phyloP scores from a whole-genome alignment of 2,888 invertebrate species.

The Cephonodes hylas region DNA sequence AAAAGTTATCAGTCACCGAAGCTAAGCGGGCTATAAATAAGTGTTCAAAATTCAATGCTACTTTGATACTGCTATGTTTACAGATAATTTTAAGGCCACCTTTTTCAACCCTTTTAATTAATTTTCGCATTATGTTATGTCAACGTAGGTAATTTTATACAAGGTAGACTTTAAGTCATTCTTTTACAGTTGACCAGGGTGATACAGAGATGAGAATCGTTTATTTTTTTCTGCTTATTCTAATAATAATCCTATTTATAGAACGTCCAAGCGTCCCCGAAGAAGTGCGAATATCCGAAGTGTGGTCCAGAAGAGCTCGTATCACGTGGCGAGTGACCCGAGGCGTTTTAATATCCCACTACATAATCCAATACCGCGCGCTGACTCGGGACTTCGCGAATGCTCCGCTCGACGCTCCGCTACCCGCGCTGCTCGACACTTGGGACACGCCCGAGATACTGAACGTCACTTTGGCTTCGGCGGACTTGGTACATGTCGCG shows the following conservation, averaged over 20 bases:
- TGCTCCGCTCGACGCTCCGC: conserved; percentile 61
- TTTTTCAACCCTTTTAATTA: too few species aligned
- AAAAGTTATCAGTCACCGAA: too few species aligned
- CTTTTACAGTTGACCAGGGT: too few species aligned
- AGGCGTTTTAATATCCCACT: conserved; percentile 69
- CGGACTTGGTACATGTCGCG: conserved; percentile 72
- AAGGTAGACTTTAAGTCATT: too few species aligned
- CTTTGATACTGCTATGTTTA: too few species aligned
- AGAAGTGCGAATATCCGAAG: conserved; percentile 72
- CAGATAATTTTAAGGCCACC: too few species aligned
- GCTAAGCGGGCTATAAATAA: too few species aligned
- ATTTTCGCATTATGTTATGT: too few species aligned
- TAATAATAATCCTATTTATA: conserved; percentile 24
- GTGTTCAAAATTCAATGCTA: too few species aligned
- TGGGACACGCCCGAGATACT: conserved; percentile 70
- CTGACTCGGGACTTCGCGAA: conserved; percentile 56
- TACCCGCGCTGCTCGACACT: conserved; percentile 61
- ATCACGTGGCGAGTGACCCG: conserved; percentile 69
- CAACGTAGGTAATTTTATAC: too few species aligned
- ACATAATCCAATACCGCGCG: conserved; percentile 68
- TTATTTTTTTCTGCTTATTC: too few species aligned
- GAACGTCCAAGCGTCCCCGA: conserved; percentile 71
- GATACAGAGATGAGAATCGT: too few species aligned
- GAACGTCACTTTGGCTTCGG: conserved; percentile 67
- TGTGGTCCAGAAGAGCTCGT: conserved; percentile 70